Evolutionary conservation across 2,888 invertebrate species (phyloP).

Genomic region (Phoenoteleia sp.): DNA sequence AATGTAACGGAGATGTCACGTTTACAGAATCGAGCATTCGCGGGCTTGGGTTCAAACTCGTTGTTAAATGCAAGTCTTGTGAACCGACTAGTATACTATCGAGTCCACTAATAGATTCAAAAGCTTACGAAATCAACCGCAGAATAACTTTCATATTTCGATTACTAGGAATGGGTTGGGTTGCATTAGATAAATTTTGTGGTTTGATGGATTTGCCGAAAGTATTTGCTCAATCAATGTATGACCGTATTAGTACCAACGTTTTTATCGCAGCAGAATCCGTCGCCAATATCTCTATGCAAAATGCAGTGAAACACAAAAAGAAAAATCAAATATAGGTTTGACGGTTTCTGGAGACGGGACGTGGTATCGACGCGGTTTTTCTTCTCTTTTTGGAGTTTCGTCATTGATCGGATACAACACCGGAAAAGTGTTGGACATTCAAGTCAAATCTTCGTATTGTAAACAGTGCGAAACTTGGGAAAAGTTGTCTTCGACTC

Average conservation of each 20-base stretch:
- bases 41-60: constrained; percentile 60
- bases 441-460: constrained; percentile 67
- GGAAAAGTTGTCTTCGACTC: constrained; percentile 65
- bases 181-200: constrained; percentile 73
- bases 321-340: constrained; percentile 12
- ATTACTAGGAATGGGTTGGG: constrained; percentile 69
- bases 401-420: constrained; percentile 72
- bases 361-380: constrained; percentile 53
- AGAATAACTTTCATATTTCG: constrained; percentile 73
- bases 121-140: constrained; percentile 73
- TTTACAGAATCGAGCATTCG: constrained; percentile 51
- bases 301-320: constrained; percentile 68
- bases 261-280: constrained; percentile 44
- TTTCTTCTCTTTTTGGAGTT: constrained; percentile 68
- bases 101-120: constrained; percentile 51
- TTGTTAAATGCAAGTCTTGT: constrained; percentile 25
- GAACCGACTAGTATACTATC: constrained; percentile 3
- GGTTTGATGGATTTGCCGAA: constrained; percentile 30
- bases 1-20: constrained; percentile 55
- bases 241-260: constrained; percentile 30
- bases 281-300: constrained; percentile 41
- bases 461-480: constrained; percentile 69
- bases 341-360: constrained; percentile 13
- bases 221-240: constrained; percentile 42
- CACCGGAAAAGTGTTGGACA: constrained; percentile 57